Evolutionary conservation across 2,888 invertebrate genomes (phyloP), one percentile per base, ranked within the genome.

Genomic region (Beris morrisii): DNA sequence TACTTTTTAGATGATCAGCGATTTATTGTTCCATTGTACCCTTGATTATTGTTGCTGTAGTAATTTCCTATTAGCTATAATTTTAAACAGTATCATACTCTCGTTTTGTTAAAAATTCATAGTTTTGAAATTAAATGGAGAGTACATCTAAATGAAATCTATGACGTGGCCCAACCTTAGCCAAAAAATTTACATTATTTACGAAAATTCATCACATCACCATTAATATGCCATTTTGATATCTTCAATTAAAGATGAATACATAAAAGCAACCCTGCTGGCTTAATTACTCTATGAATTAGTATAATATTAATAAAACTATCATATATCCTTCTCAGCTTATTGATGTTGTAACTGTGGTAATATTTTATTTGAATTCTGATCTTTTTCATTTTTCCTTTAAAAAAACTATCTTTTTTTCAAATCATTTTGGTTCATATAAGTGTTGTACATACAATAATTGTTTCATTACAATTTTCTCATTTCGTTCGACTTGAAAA

Each of bases 321-420:
- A 44, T 48, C 7, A 31, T 31, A 53, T 53, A 30, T 30, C n/a
- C 30, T 46, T 13, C 61, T 52, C 50, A 61, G 61, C 61, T 61
- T 61, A 52, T 61, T 32, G 61, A 61, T 61, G 61, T 61, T 61
- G 61, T 61, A 52, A 52, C 32, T 61, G 61, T 61, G 46, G 61
- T 32, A 46, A 28, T 44, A 61, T 44, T 31, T 61, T 52, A 52
- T 11, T 52, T n/a, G 4, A 52, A 52, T 52, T 52, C 52, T 52
- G 7, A 12, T 4, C 12, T 46, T 11, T 46, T 46, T 38, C 3
- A 38, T 38, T 46, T 46, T 46, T 46, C 46, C 6, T 13, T n/a
- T 5, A 46, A 46, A 46, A 46, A 46, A 46, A 46, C 2, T 5
- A 6, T 46, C 15, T 43, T 43, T 15, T 11, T 46, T 58, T 46